Base-by-base conservation (phyloP, 2,888 invertebrate genomes). In the Chrysomela aeneicollis region DNA sequence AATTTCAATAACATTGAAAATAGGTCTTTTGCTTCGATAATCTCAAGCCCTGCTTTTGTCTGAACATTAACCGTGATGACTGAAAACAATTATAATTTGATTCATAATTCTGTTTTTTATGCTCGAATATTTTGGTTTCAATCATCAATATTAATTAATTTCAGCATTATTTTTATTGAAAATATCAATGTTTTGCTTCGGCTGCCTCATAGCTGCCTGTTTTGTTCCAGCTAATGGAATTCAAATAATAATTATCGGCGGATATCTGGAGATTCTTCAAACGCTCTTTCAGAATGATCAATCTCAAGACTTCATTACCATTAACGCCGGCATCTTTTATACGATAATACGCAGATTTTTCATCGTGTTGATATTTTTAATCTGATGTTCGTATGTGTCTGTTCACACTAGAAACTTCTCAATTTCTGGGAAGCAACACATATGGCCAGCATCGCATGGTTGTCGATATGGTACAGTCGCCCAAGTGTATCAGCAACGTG, bases 351-450 rank as follows among this genome's bases (percentile, higher is more conserved):
- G 64, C 69, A 69, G 64, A 66, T 64, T 69, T 64, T 67, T 64
- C 60, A 57, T 63, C 65, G 63, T 67, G 70, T 68, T 70, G 70
- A 68, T 70, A 66, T 63, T 61, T 65, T 52, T 68, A 71, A 71
- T 71, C 68, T 64, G 64, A 66, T 62, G 62, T 53, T 61, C 69
- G 61, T 69, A 59, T 63, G 61, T 52, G 69, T 71, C 71, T 69
- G 73, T 72, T 73, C 72, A 72, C 72, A 71, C 71, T 68, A 65
- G 67, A 66, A 64, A 66, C 71, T 68, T 67, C 68, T 71, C 68
- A 57, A 71, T 72, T 73, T 71, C 70, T 62, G 68, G 66, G 73
- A 72, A 73, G 68, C 68, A 65, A 67, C 73, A 73, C 73, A 73
- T 69, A 70, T 73, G 73, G 73, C 66, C 59, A 53, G 63, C 67